Conservation (phyloP, 2,113 vertebrate species). For the Regulus satrapa region DNA sequence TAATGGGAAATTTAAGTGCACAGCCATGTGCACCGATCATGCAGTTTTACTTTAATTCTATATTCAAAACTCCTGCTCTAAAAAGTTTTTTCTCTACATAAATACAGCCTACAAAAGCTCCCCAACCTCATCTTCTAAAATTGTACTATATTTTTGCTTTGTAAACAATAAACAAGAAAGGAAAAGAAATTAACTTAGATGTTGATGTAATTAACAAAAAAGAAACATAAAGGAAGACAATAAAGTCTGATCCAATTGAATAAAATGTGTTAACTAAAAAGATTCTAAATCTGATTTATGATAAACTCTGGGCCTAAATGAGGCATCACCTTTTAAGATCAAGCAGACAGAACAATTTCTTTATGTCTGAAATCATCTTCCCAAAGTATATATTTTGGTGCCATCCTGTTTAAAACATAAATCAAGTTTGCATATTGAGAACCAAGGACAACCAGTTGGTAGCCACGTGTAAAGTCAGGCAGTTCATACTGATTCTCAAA, state of each 20-base stretch:
- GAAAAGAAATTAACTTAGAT: slow-evolving; percentile 15
- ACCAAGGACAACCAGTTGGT: background rate
- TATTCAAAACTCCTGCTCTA: background rate
- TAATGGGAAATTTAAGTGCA: background rate
- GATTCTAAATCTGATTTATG: background rate
- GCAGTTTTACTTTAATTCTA: background rate
- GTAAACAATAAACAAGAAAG: background rate
- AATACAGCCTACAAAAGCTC: background rate
- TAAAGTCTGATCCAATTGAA: background rate
- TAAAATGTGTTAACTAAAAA: slow-evolving; percentile 25
- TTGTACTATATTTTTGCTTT: background rate
- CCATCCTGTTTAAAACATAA: background rate
- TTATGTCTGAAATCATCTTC: background rate
- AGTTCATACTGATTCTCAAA: background rate
- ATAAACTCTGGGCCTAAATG: background rate
- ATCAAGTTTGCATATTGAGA: background rate
- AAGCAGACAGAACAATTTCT: background rate
- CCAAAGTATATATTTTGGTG: background rate
- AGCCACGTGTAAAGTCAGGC: background rate
- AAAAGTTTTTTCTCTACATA: background rate
- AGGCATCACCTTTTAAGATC: background rate
- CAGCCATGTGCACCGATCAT: background rate
- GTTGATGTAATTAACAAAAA: no score
- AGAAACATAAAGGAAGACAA: slow-evolving; percentile 18
- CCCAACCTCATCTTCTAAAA: background rate